These are phyloP conservation scores for Oreochromis niloticus DNA, from an alignment of 2,113 vertebrate species.

Conservation along the genomic window DNA sequence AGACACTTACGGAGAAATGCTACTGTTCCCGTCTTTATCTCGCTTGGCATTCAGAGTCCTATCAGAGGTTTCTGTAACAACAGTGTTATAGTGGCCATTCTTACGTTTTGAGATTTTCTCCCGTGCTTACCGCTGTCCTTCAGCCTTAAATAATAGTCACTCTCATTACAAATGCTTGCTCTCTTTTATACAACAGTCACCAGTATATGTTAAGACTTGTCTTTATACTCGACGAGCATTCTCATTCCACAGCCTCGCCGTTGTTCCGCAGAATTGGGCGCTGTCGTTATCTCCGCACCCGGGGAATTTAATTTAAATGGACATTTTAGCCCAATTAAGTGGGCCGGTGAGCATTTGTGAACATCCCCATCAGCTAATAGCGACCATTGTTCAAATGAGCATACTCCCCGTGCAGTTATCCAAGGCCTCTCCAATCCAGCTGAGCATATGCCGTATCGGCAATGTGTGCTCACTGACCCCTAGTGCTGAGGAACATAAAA, in stretches of 20 bases:
- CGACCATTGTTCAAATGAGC: constrained; percentile 62
- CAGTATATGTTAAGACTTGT: not conserved
- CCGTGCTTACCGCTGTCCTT: not conserved
- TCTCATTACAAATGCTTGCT: not conserved
- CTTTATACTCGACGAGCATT: constrained; percentile 1
- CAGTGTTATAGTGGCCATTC: constrained; percentile 9
- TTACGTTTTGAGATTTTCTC: not conserved
- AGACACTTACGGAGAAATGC: constrained; percentile 8
- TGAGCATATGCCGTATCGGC: constrained; percentile 39
- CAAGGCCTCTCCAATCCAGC: constrained; percentile 8
- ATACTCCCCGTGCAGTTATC: constrained; percentile 46
- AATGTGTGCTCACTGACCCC: constrained; percentile 43
- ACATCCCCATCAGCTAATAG: constrained; percentile 70
- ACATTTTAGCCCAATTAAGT: constrained; percentile 74
- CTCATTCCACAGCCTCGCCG: not conserved
- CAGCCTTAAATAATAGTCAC: constrained; percentile 35
- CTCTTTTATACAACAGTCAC: not conserved
- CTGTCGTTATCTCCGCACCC: constrained; percentile 60
- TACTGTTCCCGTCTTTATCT: not conserved
- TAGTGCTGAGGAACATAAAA: constrained; percentile 15
- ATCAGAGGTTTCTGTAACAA: constrained; percentile 8
- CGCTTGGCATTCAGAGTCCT: not conserved
- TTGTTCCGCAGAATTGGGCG: constrained; percentile 20
- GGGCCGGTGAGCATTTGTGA: constrained; percentile 57
- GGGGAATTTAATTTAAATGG: constrained; percentile 66